These are phyloP conservation scores for Lamellibrachia columna DNA, from an alignment of 2,888 invertebrate genomes.

Conservation along the genomic window DNA sequence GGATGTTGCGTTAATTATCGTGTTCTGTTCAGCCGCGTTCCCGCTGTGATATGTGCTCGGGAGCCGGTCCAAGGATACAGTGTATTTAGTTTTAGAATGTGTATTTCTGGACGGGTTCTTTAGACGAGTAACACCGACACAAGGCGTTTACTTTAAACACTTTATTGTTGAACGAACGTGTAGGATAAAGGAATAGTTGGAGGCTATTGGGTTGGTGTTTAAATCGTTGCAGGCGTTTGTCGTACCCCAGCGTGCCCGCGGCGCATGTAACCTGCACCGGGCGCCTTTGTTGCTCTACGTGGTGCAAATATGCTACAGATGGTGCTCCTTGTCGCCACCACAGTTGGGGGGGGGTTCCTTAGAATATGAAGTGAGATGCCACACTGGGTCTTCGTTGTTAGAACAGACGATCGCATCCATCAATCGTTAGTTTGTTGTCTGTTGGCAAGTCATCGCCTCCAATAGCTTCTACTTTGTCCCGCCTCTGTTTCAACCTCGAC, in stretches of 20 bases:
- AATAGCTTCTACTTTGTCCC: neutral
- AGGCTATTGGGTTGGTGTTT: neutral
- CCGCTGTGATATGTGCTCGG: neutral
- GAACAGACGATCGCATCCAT: neutral
- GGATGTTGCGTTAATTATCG: slow-evolving; percentile 16
- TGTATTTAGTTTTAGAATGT: neutral
- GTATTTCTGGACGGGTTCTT: neutral
- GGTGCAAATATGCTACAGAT: neutral
- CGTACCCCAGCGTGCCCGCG: neutral
- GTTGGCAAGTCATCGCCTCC: neutral
- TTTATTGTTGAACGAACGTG: neutral
- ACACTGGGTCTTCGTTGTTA: neutral
- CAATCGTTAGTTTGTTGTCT: neutral
- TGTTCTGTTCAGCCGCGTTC: neutral
- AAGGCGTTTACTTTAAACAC: neutral
- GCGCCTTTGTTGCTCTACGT: neutral
- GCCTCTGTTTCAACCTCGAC: neutral
- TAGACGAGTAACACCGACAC: neutral
- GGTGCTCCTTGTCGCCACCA: neutral
- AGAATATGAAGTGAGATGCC: neutral
- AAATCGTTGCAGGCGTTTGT: neutral
- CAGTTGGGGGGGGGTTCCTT: neutral
- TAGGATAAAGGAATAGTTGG: neutral
- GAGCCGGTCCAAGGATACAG: neutral
- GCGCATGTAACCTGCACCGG: neutral